Conservation (phyloP, 2,113 vertebrate species). For the Ciconia stormi region DNA sequence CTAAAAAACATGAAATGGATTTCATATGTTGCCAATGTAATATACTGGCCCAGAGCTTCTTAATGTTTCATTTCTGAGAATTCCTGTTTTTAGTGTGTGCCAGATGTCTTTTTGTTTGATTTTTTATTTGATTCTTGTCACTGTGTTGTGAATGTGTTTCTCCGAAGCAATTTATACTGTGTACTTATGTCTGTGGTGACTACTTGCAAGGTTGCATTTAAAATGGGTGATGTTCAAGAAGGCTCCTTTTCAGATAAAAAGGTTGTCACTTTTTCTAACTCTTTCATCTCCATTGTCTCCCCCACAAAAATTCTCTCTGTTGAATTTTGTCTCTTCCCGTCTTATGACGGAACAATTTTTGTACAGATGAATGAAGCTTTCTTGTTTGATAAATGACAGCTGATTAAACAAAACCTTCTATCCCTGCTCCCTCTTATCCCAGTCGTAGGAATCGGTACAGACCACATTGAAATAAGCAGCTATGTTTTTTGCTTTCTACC, state of each 20-base stretch:
- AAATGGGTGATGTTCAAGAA: not conserved
- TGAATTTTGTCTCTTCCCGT: constrained; percentile 11
- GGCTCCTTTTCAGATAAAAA: not conserved
- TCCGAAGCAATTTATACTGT: constrained; percentile 35
- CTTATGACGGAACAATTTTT: not conserved
- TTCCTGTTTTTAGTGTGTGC: constrained; percentile 54
- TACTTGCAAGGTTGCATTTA: constrained; percentile 35
- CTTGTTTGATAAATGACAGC: constrained; percentile 14
- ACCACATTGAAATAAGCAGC: not conserved
- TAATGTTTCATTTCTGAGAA: not conserved
- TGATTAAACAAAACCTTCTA: not conserved
- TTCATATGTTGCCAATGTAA: constrained; percentile 35
- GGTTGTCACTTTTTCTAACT: not conserved
- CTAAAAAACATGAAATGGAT: not conserved
- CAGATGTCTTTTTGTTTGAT: constrained; percentile 34
- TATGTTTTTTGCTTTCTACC: not conserved
- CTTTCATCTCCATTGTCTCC: not conserved
- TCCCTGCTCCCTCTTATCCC: not conserved
- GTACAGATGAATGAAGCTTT: not conserved
- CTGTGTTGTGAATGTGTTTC: constrained; percentile 35
- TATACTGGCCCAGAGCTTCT: constrained; percentile 3
- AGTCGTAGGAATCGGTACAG: accelerated
- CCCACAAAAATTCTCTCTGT: not conserved
- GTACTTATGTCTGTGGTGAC: constrained; percentile 22
- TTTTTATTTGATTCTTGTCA: constrained; percentile 52